These are phyloP conservation scores for Phrixothrix hirtus DNA, from an alignment of 2,888 invertebrate species.

Conservation along the genomic window DNA sequence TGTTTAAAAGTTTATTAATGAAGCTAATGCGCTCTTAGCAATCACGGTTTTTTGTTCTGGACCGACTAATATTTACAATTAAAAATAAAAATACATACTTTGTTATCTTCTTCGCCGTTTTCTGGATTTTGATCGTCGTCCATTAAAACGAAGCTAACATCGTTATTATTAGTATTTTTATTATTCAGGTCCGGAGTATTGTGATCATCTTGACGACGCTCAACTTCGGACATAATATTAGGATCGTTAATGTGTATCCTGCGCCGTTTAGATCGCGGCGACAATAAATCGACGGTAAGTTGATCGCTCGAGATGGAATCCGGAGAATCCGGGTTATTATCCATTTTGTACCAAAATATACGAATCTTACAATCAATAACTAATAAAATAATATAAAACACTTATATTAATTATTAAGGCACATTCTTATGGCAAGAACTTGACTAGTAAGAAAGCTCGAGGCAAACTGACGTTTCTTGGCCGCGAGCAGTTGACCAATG, in stretches of 20 bases:
- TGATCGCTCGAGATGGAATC: conserved; percentile 55
- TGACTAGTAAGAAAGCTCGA: conserved; percentile 53
- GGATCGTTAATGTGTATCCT: conserved; percentile 41
- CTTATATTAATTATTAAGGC: conserved; percentile 41
- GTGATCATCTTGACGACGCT: conserved; percentile 30
- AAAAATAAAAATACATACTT: conserved; percentile 44
- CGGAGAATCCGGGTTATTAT: conserved; percentile 53
- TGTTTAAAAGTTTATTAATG: no score
- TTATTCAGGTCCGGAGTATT: conserved; percentile 44
- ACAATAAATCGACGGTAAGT: conserved; percentile 52
- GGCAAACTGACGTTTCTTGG: conserved; percentile 54
- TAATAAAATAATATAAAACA: conserved; percentile 18
- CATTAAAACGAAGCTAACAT: conserved; percentile 58
- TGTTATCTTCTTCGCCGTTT: conserved; percentile 50
- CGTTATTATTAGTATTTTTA: conserved; percentile 53
- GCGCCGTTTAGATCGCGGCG: conserved; percentile 50
- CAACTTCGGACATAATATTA: conserved; percentile 22
- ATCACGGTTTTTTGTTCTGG: conserved; percentile 1
- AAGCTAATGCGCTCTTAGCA: no score
- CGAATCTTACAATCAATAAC: conserved; percentile 8
- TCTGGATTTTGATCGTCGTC: conserved; percentile 50
- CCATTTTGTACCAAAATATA: conserved; percentile 3
- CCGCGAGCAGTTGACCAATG: conserved; percentile 53
- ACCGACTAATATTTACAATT: conserved; percentile 1
- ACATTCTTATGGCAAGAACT: conserved; percentile 46